Evolutionary conservation across 2,797 vertebrate genomes (phyloP).

Genomic region (Epinephelus malabaricus): DNA sequence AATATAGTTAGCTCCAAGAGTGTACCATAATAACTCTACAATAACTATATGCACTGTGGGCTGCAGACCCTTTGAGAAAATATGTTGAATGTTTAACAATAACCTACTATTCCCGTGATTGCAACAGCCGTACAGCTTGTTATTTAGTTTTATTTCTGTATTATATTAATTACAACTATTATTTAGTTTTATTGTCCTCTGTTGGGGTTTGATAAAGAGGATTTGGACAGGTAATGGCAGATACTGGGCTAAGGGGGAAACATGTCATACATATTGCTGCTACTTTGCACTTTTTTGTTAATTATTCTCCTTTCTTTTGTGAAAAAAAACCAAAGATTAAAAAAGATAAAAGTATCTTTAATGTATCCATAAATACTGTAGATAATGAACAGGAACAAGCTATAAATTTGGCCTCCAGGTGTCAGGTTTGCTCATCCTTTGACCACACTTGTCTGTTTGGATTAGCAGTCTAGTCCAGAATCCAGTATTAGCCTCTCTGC

Average conservation of each 20-base stretch:
- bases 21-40: too few relatives aligned
- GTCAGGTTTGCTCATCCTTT: constrained; percentile 56
- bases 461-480: constrained; percentile 17
- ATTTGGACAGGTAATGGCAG: background rate
- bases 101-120: too few relatives aligned
- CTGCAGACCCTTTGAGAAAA: too few relatives aligned
- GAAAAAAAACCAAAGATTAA: background rate
- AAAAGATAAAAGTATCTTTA: background rate
- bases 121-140: background rate
- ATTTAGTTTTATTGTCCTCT: background rate
- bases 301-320: background rate
- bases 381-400: background rate
- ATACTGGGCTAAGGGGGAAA: background rate
- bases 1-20: too few relatives aligned
- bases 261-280: too few relatives aligned
- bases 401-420: constrained; percentile 42
- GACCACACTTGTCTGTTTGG: constrained; percentile 3
- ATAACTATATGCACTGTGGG: too few relatives aligned
- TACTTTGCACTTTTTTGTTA: too few relatives aligned
- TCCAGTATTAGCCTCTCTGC: constrained; percentile 39
- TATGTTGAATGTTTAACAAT: too few relatives aligned
- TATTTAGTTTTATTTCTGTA: background rate
- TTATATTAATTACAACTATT: background rate
- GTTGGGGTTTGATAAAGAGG: background rate
- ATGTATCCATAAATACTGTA: background rate